Evolutionary conservation across 23 tunicate species (phyloP).

Genomic region (Oikopleura dioica): DNA sequence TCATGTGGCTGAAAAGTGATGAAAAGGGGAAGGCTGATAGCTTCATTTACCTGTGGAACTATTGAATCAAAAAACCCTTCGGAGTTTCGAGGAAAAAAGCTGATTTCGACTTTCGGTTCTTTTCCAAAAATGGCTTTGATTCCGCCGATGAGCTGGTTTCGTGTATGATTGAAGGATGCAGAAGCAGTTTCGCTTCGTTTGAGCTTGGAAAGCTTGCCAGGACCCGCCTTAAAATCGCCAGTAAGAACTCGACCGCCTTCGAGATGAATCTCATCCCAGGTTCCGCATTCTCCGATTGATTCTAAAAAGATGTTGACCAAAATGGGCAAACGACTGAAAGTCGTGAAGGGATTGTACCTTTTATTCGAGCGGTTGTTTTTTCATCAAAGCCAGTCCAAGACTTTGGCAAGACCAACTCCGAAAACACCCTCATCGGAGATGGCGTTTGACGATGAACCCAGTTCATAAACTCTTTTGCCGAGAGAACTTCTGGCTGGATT

Average conservation of each 20-base stretch:
- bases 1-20: neutral
- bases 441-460: neutral
- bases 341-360: too few species aligned
- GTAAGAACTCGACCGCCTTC: neutral
- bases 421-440: neutral
- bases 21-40: neutral
- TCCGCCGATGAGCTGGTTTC: neutral
- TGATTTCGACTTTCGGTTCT: neutral
- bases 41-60: neutral
- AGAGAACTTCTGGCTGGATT: neutral
- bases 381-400: constrained; percentile 1
- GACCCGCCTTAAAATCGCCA: neutral
- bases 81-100: neutral
- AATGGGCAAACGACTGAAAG: too few species aligned
- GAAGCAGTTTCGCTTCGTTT: neutral
- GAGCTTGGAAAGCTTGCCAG: neutral
- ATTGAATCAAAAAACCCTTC: neutral
- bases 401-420: neutral
- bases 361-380: neutral
- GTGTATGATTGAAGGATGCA: neutral
- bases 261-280: neutral
- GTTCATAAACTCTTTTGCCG: neutral
- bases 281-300: neutral
- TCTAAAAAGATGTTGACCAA: too few species aligned
- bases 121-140: neutral